These are phyloP conservation scores for Poeciliopsis turrubarensis DNA, from an alignment of 2,113 vertebrate genomes.

Conservation along the genomic window DNA sequence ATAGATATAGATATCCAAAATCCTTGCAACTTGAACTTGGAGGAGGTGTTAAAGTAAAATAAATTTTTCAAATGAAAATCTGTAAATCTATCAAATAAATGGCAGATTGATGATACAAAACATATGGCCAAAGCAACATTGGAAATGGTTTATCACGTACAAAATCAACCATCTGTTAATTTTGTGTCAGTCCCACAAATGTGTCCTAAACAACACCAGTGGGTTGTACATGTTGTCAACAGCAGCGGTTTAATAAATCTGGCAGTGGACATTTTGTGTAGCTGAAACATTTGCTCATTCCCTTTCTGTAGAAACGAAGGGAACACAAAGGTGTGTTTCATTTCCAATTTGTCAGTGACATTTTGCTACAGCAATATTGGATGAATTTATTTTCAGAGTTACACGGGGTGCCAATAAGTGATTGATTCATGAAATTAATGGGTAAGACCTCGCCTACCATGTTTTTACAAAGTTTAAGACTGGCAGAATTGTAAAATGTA, in stretches of 20 bases:
- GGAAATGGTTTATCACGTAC: background rate
- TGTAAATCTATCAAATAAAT: too few species aligned
- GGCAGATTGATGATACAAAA: too few species aligned
- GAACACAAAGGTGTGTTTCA: background rate
- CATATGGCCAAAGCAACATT: background rate
- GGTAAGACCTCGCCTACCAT: background rate
- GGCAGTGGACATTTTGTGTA: background rate
- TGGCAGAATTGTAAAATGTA: background rate
- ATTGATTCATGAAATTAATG: background rate
- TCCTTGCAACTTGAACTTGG: too few species aligned
- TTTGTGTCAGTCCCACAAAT: background rate
- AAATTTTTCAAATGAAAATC: too few species aligned
- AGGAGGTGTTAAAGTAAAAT: too few species aligned
- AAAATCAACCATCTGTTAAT: background rate
- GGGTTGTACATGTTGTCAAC: background rate
- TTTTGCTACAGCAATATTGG: background rate
- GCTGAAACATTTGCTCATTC: background rate
- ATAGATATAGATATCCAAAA: too few species aligned
- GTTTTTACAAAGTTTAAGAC: background rate
- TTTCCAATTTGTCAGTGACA: background rate
- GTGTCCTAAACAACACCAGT: background rate
- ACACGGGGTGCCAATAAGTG: background rate
- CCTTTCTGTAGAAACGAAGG: too few species aligned
- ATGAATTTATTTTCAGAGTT: background rate
- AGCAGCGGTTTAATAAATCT: background rate